A percentile compares a stretch with the other conserved stretches of the same genome.
phyloP scores from a whole-genome alignment of 2,797 vertebrate species.

The Falco peregrinus region DNA sequence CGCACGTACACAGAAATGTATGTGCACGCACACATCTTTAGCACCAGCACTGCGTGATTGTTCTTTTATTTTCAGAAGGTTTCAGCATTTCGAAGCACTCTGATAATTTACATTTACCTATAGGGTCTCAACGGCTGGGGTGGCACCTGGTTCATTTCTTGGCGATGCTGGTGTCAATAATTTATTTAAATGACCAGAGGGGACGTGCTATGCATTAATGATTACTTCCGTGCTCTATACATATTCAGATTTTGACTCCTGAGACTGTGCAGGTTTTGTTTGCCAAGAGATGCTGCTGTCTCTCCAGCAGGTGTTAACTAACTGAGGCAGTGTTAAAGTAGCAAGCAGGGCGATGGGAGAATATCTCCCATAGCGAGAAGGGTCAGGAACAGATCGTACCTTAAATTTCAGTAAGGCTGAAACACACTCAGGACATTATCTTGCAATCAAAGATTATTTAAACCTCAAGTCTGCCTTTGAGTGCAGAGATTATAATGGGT shows the following conservation, averaged over 20 bases:
- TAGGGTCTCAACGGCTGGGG: background rate
- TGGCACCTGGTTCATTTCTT: background rate
- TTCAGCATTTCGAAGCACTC: background rate
- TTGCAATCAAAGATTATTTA: background rate
- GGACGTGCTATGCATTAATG: background rate
- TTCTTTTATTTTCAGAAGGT: background rate
- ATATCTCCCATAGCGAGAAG: background rate
- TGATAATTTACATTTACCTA: background rate
- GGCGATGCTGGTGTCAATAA: background rate
- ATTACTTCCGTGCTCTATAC: background rate
- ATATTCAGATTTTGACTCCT: slow-evolving; percentile 45
- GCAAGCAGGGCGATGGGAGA: background rate
- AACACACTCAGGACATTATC: background rate
- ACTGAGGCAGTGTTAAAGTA: background rate
- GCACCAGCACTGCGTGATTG: rapidly evolving
- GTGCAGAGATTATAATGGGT: background rate
- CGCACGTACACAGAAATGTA: rapidly evolving
- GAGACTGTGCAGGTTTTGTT: background rate
- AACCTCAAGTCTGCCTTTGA: background rate
- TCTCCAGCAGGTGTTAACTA: slow-evolving; percentile 14
- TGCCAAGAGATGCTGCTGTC: background rate
- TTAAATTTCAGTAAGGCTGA: background rate
- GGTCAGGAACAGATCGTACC: background rate
- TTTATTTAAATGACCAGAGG: slow-evolving; percentile 42
- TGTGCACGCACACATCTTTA: rapidly evolving